These are phyloP conservation scores for Archivesica marissinica DNA, from an alignment of 1,140 invertebrate species.

Conservation along the genomic window DNA sequence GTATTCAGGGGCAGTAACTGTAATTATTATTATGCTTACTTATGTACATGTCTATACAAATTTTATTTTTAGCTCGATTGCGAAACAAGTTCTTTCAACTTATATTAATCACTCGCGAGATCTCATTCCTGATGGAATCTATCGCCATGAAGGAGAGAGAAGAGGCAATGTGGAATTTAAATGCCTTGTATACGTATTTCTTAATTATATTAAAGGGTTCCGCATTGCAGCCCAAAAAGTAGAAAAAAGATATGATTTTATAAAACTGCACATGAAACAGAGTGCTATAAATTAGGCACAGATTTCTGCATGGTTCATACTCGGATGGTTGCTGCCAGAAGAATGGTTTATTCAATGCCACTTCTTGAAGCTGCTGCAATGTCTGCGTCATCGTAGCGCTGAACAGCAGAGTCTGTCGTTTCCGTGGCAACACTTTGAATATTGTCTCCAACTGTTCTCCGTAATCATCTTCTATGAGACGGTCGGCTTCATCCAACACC, in stretches of 20 bases:
- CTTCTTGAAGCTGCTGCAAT: constrained; percentile 78
- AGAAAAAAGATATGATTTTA: not conserved
- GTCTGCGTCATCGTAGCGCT: constrained; percentile 84
- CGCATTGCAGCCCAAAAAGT: not conserved
- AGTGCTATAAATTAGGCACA: not conserved
- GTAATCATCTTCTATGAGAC: constrained; percentile 84
- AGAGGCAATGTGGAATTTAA: too few relatives aligned
- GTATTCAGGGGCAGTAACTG: too few relatives aligned
- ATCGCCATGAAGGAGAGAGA: too few relatives aligned
- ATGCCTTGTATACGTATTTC: too few relatives aligned
- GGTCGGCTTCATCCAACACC: constrained; percentile 84
- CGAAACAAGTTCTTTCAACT: too few relatives aligned
- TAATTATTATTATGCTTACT: too few relatives aligned
- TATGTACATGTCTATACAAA: too few relatives aligned
- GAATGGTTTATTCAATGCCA: constrained; percentile 81
- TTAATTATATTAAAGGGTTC: not conserved
- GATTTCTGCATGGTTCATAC: constrained; percentile 65
- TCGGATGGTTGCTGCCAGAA: constrained; percentile 79
- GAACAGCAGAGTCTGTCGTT: constrained; percentile 84
- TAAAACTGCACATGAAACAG: not conserved
- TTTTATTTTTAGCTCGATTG: too few relatives aligned
- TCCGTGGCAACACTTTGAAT: constrained; percentile 81
- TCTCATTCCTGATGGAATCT: too few relatives aligned
- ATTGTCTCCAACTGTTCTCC: constrained; percentile 83
- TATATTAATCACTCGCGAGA: too few relatives aligned